Base-by-base conservation (phyloP, 2,797 vertebrate genomes). In the Balearica regulorum region DNA sequence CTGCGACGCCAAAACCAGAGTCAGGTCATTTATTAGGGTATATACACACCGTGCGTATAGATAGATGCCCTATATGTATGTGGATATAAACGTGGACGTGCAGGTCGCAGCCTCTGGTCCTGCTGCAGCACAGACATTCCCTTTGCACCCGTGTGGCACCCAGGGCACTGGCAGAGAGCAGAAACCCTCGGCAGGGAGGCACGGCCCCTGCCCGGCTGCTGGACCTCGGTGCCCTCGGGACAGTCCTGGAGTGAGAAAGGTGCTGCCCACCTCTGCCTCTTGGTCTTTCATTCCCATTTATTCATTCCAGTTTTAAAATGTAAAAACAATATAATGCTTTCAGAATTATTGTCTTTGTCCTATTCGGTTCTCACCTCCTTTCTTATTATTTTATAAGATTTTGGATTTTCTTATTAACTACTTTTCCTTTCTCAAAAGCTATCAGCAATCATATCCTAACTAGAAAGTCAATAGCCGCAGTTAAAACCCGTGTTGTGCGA, bases 41-140 rank as follows among this genome's bases (percentile, higher is more conserved):
- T 19, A 8, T 3, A 2, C 12, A 4, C 1, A 9, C 41, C 22
- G 4, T 10, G 3, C 6, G 5, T 11, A 25, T 0, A 25, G 28
- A 10, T 3, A 19, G 1, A 1, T 4, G 15, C 9, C 35, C 26
- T 26, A 5, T 4, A 4, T 3, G 13, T 8, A 3, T 2, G 33
- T 10, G 3, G 5, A 15, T 25, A 13, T 11, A 14, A 51, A 22
- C 2, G 1, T 3, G 35, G 26, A 25, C 0, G 2, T 4, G 13
- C 37, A 37, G 33, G 9, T 19, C 51, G 39, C 10, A 7, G 21
- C 58, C 25, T 24, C 6, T 6, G 73, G 37, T 33, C 37, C 55
- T 21, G 41, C 65, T 24, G 61, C 43, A 21, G 43, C 37, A 7
- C 48, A 13, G 41, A 10, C 4, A 1, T 48, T 54, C 57, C 17